phyloP scores from a whole-genome alignment of 1,140 invertebrate genomes.

The Fopius arisanus region DNA sequence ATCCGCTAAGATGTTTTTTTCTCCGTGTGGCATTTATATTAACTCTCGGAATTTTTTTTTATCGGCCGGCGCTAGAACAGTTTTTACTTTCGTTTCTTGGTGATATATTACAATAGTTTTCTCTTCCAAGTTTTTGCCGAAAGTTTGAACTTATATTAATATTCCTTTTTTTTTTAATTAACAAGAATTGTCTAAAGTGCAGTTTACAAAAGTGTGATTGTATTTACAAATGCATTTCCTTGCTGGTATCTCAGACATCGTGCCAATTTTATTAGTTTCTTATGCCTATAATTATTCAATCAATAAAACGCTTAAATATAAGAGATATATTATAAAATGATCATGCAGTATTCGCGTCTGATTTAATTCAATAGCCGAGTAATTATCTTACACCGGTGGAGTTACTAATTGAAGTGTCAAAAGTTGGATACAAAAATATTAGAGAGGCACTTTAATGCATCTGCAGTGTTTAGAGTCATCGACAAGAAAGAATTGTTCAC shows the following conservation, averaged over 20 bases:
- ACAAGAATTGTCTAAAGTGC: neutral
- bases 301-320: neutral
- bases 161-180: neutral
- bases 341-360: neutral
- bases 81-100: neutral
- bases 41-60: neutral
- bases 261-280: neutral
- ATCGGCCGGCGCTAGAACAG: neutral
- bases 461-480: neutral
- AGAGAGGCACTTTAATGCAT: neutral
- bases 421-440: neutral
- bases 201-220: neutral
- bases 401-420: neutral
- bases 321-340: constrained; percentile 1
- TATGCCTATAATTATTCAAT: neutral
- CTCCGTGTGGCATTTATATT: constrained; percentile 16
- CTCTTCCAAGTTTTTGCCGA: neutral
- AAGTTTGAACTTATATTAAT: neutral
- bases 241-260: neutral
- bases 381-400: neutral
- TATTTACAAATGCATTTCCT: neutral
- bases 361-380: constrained; percentile 7
- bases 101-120: constrained; percentile 12
- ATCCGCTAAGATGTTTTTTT: constrained; percentile 21
- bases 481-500: neutral